phyloP scores from a whole-genome alignment of 2,113 vertebrate genomes.

The Gnathonemus echidnorhynchus region DNA sequence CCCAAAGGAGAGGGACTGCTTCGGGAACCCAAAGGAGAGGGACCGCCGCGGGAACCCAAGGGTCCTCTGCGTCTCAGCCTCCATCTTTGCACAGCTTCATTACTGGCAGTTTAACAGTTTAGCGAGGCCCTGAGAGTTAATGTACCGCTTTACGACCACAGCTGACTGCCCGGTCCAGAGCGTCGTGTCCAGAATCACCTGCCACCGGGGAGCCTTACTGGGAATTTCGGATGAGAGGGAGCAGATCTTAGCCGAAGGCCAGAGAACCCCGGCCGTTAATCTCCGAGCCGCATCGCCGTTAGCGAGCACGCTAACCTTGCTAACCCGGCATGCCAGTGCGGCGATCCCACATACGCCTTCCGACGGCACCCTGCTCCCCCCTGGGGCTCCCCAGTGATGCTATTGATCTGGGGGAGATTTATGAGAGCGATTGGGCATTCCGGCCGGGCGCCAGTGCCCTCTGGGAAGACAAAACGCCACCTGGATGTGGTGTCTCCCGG shows the following conservation, averaged over 20 bases:
- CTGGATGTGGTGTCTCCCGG: not conserved
- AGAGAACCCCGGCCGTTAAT: not conserved
- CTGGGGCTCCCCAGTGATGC: not conserved
- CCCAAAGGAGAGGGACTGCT: conserved; percentile 26
- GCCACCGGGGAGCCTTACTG: not conserved
- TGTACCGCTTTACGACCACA: conserved; percentile 24
- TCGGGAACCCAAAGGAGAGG: conserved; percentile 21
- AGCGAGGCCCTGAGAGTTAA: conserved; percentile 30
- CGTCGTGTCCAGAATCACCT: not conserved
- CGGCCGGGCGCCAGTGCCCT: not conserved
- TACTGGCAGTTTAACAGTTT: conserved; percentile 34
- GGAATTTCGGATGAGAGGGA: not conserved
- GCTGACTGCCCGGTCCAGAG: not conserved
- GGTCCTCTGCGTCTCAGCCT: conserved; percentile 17
- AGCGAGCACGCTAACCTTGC: not conserved
- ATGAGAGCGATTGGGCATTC: not conserved
- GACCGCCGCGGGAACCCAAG: not conserved
- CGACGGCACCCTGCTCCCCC: not conserved
- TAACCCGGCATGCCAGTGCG: not conserved
- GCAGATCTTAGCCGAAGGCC: not conserved
- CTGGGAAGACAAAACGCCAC: not conserved
- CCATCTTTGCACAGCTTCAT: conserved; percentile 51
- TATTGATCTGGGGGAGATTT: not conserved
- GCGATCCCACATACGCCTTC: not conserved
- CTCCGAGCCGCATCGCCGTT: not conserved